Evolutionary conservation across 1,140 invertebrate genomes (phyloP), one percentile per base, ranked within the genome.

Genomic region (Drosophila lacteicornis): DNA sequence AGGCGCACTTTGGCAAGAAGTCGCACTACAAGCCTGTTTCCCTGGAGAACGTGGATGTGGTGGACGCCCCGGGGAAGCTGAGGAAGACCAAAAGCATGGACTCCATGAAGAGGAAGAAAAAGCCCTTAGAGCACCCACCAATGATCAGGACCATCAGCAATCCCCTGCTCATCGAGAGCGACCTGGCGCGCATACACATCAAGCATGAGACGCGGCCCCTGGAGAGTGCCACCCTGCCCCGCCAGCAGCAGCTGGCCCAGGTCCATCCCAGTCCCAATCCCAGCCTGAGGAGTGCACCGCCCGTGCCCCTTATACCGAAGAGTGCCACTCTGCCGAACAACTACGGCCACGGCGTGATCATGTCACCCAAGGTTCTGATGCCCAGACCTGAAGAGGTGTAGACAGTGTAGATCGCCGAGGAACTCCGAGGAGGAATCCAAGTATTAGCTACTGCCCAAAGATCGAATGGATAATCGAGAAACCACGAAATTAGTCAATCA

Each of bases 121-220:
- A 19, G 12, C 38, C 42, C 17, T 13, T 19, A 11, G 9, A 9
- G 13, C 75, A 19, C 2, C 85, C 87, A 4, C 68, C 69, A n/a
- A 77, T 85, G 45, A 88, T 88, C 45, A 63, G 85, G 13, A 88
- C 84, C 36, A 88, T 88, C 25, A 88, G 84, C 49, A 66, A 90
- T 65, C 84, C 84, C 5, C 40, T 88, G 67, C 66, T 88, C 36
- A 71, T 90, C 22, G 84, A 88, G 56, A 84, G 69, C 30, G 84
- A 88, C 30, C 30, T 88, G 66, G 84, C 84, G 2, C 77, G 77
- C 25, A 88, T 88, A 8, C 84, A 88, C 43, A 84, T 84, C 15
- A 69, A 84, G 27, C 84, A 88, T n/a, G 84, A 88, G 66, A 88
- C 84, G 9, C 81, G 80, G 1, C 77, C 38, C 0, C 40, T 88